These are phyloP conservation scores for Alviniconcha strummeri DNA, from an alignment of 2,888 invertebrate species.

Conservation along the genomic window DNA sequence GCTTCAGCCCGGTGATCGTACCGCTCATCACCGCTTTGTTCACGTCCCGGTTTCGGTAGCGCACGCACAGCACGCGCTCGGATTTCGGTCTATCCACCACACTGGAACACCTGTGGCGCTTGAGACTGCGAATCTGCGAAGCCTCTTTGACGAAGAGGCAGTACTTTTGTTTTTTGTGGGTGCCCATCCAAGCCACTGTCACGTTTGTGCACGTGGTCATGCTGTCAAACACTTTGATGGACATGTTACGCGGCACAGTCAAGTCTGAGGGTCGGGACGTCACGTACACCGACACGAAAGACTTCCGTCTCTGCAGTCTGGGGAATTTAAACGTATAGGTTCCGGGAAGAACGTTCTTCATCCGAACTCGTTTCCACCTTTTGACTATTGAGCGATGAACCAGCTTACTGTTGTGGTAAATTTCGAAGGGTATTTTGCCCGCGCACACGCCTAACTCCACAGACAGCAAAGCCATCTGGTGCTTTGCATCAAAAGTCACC, in stretches of 20 bases:
- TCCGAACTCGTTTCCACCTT: conserved; percentile 48
- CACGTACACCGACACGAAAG: conserved; percentile 51
- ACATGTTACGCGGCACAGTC: conserved; percentile 63
- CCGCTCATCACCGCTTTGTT: conserved; percentile 58
- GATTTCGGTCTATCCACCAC: conserved; percentile 43
- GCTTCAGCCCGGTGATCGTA: conserved; percentile 61
- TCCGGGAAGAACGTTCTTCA: conserved; percentile 53
- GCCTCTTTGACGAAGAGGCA: conserved; percentile 68
- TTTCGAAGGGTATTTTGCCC: conserved; percentile 51
- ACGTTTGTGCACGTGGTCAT: conserved; percentile 66
- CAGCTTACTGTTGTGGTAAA: conserved; percentile 42
- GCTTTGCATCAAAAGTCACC: conserved; percentile 40
- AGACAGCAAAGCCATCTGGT: conserved; percentile 36
- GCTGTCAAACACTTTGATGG: conserved; percentile 63
- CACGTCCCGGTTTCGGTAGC: conserved; percentile 41
- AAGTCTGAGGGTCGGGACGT: conserved; percentile 48
- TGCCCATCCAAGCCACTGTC: conserved; percentile 70
- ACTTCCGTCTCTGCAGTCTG: conserved; percentile 41
- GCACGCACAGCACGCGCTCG: conserved; percentile 48
- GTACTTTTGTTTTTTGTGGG: conserved; percentile 65
- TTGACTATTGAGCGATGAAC: conserved; percentile 49
- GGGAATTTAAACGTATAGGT: conserved; percentile 52
- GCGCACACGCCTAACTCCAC: conserved; percentile 51
- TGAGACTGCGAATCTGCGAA: conserved; percentile 33
- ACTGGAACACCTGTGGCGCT: conserved; percentile 49